Conservation (phyloP, 1,140 invertebrate genomes). For the Drosophila saltans region DNA sequence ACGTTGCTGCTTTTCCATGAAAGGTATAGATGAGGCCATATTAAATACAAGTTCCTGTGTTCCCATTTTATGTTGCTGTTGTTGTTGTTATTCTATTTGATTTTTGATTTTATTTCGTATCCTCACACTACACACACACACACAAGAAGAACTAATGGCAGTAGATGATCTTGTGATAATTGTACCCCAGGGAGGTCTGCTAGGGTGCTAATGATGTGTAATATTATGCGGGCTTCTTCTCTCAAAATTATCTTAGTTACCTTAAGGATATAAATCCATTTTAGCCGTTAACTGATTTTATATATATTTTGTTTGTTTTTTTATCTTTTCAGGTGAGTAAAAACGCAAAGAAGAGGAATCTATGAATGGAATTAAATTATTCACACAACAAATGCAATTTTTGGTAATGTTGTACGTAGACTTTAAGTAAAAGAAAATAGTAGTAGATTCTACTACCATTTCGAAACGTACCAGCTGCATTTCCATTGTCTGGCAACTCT, state of each 20-base stretch:
- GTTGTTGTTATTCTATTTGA: conserved; percentile 42
- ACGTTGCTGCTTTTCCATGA: conserved; percentile 56
- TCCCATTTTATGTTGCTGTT: conserved; percentile 29
- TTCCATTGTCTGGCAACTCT: conserved; percentile 53
- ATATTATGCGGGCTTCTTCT: conserved; percentile 44
- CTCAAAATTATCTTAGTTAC: neutral
- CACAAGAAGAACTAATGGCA: conserved; percentile 14
- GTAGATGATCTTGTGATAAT: conserved; percentile 57
- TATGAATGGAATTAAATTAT: conserved; percentile 3
- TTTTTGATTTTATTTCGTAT: conserved; percentile 34
- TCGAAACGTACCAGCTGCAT: conserved; percentile 4
- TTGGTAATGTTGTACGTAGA: no score
- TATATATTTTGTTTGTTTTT: conserved; percentile 12
- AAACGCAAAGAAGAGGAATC: neutral
- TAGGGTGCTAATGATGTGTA: conserved; percentile 14
- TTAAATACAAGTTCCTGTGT: conserved; percentile 63
- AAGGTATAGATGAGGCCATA: conserved; percentile 21
- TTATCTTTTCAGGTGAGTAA: conserved; percentile 63
- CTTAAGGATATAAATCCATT: conserved; percentile 9
- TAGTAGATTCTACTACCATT: conserved; percentile 54
- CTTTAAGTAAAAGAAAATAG: neutral
- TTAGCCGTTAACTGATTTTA: conserved; percentile 31
- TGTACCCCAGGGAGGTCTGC: conserved; percentile 37
- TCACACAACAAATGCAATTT: neutral
- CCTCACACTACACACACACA: conserved; percentile 34